Conservation (phyloP, 1,140 invertebrate species). For the Drosophila navojoa region DNA sequence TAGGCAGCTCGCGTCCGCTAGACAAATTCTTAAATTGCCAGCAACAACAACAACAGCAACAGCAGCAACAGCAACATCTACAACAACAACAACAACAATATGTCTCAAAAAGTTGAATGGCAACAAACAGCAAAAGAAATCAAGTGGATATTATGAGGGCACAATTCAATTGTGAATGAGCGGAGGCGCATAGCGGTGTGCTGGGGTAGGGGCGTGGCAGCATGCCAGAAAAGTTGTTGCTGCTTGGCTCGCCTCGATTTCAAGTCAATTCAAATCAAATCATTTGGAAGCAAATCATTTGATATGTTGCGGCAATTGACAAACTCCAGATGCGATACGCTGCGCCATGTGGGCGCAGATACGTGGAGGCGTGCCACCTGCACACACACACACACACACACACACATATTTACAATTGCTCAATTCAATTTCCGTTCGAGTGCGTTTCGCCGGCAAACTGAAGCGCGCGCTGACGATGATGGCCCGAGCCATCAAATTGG, state of each 20-base stretch:
- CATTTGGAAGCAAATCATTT: slow-evolving; percentile 83
- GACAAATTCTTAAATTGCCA: slow-evolving; percentile 53
- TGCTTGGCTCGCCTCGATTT: slow-evolving; percentile 53
- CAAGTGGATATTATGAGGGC: slow-evolving; percentile 64
- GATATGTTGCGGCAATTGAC: slow-evolving; percentile 73
- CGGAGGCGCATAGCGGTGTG: background rate
- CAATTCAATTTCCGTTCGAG: slow-evolving; percentile 83
- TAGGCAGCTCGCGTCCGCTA: slow-evolving; percentile 39
- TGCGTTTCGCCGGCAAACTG: slow-evolving; percentile 69
- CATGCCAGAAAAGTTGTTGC: slow-evolving; percentile 3
- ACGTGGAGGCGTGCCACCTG: background rate
- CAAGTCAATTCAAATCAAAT: slow-evolving; percentile 83
- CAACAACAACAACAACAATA: slow-evolving; percentile 49
- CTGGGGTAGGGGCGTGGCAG: background rate
- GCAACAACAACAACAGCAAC: slow-evolving; percentile 18
- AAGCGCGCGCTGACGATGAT: slow-evolving; percentile 74
- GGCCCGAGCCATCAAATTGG: slow-evolving; percentile 61
- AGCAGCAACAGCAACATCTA: slow-evolving; percentile 6
- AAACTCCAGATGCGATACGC: slow-evolving; percentile 30
- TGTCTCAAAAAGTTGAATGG: slow-evolving; percentile 46
- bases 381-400: slow-evolving; percentile 16
- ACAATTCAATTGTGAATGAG: background rate
- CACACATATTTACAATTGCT: slow-evolving; percentile 72
- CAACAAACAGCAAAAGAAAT: slow-evolving; percentile 52
- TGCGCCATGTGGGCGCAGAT: background rate